Evolutionary conservation across 2,888 invertebrate species (phyloP).

Genomic region (Campoplex capitator): DNA sequence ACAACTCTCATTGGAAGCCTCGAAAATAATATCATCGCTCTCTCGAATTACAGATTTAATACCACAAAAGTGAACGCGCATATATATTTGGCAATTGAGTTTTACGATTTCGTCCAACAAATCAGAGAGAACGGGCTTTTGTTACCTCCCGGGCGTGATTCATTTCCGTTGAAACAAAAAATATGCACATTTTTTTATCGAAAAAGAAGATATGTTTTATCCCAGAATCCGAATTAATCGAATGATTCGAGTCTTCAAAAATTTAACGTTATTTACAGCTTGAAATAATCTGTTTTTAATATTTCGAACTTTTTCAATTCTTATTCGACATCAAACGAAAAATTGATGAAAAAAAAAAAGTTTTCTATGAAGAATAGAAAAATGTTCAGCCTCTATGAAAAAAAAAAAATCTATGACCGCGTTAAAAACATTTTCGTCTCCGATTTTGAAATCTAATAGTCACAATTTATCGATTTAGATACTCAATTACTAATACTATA

Average conservation of each 20-base stretch:
- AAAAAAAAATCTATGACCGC: background rate
- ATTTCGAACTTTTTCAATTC: background rate
- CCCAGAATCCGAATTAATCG: background rate
- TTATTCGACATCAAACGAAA: background rate
- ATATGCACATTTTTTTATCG: background rate
- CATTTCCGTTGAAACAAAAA: background rate
- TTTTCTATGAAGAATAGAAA: background rate
- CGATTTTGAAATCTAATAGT: background rate
- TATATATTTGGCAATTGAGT: slow-evolving; percentile 34
- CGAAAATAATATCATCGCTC: slow-evolving; percentile 29
- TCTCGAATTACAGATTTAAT: slow-evolving; percentile 57
- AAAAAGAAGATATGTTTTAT: slow-evolving; percentile 21
- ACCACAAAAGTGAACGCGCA: slow-evolving; percentile 21
- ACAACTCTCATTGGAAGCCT: slow-evolving; percentile 9
- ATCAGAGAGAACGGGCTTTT: background rate
- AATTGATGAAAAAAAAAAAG: background rate
- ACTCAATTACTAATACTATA: background rate
- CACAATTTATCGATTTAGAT: background rate
- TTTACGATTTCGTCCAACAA: slow-evolving; percentile 10
- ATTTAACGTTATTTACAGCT: background rate
- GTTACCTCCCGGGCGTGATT: slow-evolving; percentile 18
- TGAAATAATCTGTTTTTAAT: background rate
- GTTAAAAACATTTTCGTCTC: background rate
- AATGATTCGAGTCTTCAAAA: background rate
- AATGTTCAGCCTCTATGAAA: background rate